Evolutionary conservation across 1,140 invertebrate species (phyloP), one percentile per base, ranked within the genome.

Genomic region (Ips typographus): DNA sequence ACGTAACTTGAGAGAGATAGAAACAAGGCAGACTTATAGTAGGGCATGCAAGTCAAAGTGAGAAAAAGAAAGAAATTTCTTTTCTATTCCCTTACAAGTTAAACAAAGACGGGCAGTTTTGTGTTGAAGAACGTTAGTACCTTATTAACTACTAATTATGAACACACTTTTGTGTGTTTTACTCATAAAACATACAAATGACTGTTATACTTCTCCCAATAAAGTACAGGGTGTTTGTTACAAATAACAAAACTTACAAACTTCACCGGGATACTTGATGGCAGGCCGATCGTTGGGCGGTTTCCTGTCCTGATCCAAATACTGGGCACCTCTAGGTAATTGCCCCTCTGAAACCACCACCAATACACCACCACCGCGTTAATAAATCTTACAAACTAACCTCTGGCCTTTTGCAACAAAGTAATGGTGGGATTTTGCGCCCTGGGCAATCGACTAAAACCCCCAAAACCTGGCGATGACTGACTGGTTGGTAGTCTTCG

Each of bases 401-500:
- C 93, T 90, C 94, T 85, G 52, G 91, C 92, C 84, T 94, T 94
- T 81, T 95, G 92, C 57, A 95, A 83, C 56, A 95, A 81, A 1
- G 92, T 95, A 72, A 95, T 91, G 2, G 92, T 94, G 3, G 94
- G 92, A 83, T 93, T 94, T 82, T 94, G 93, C 40, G 90, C 91
- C 76, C 86, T 85, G 4, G 93, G 93, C 72, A 94, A 81, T 68
- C 80, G 77, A 6, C 65, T 72, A 63, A 87, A 80, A 1, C 84
- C 82, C 75, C 83, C 85, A 72, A 89, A 82, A 38, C 87, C 88
- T 40, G 88, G 88, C 0, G 87, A 86, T 42, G 88, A 88, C 65
- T 86, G 85, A 43, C 87, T 89, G 47, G 87, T 88, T 8, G 87
- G 84, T 59, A 89, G 83, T 36, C 87, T 83, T 49, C 82, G 81